A percentile compares a stretch with the other conserved stretches of the same genome.
phyloP scores from a whole-genome alignment of 2,113 vertebrate genomes.

The Okapia johnstoni region DNA sequence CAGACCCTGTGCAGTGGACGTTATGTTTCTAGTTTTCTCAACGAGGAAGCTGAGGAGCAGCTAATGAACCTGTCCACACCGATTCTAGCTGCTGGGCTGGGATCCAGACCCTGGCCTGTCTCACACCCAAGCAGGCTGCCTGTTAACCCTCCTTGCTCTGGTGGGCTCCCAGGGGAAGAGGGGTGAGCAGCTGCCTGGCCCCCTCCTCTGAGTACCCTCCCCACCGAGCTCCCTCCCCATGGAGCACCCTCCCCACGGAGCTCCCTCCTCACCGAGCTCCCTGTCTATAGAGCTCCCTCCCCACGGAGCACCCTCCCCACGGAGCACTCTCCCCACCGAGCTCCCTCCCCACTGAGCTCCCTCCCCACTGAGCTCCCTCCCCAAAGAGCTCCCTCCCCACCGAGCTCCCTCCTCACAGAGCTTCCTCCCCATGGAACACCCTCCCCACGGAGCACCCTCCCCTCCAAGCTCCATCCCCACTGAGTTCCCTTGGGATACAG shows the following conservation, averaged over 20 bases:
- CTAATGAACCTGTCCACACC: background rate
- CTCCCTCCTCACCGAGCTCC: too few species aligned
- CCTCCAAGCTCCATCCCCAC: background rate
- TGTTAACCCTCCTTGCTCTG: background rate
- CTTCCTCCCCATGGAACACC: background rate
- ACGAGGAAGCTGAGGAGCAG: background rate
- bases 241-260: too few species aligned
- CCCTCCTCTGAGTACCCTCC: background rate
- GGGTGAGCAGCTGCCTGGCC: too few species aligned
- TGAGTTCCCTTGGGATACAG: background rate
- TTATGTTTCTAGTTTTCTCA: background rate
- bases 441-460: background rate
- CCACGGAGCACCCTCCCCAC: fast-evolving
- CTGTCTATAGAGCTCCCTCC: too few species aligned
- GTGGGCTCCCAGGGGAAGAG: background rate
- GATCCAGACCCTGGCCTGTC: background rate
- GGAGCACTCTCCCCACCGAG: background rate
- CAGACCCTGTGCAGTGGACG: background rate
- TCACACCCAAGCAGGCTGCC: background rate
- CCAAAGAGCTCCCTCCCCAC: background rate
- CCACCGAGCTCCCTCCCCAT: fast-evolving
- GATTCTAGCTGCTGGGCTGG: background rate
- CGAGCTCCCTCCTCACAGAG: background rate
- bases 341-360: too few species aligned
- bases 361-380: background rate